A percentile compares a stretch with the other conserved stretches of the same genome.
These are phyloP conservation scores for Nyctibius grandis DNA, from an alignment of 2,797 vertebrate species.

Conservation along the genomic window DNA sequence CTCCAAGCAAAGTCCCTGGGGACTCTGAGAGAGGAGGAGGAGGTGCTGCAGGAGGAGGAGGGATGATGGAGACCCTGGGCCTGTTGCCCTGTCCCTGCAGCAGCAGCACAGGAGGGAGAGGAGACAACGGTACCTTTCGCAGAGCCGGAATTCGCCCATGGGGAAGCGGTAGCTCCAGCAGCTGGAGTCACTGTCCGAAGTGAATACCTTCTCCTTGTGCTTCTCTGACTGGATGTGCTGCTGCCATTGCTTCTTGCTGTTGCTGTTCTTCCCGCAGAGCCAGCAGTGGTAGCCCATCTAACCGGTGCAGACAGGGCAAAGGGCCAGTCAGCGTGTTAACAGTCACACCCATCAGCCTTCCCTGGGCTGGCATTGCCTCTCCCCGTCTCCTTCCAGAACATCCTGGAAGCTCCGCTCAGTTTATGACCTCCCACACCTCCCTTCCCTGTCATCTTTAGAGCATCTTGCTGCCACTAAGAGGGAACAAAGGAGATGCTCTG, in stretches of 20 bases:
- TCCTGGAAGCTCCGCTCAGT: not conserved
- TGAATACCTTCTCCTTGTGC: slow-evolving; percentile 95
- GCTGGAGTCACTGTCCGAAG: slow-evolving; percentile 82
- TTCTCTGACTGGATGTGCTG: slow-evolving; percentile 93
- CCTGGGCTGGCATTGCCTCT: not conserved
- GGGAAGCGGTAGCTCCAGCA: slow-evolving; percentile 92
- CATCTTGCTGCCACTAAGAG: not conserved
- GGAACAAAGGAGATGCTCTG: not conserved
- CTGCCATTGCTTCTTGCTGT: slow-evolving; percentile 97
- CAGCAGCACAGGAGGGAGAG: not conserved
- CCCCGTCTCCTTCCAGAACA: not conserved
- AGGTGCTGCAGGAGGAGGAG: not conserved
- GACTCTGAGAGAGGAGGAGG: not conserved
- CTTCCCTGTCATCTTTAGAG: not conserved
- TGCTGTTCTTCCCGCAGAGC: slow-evolving; percentile 94
- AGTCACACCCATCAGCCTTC: not conserved
- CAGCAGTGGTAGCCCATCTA: slow-evolving; percentile 91
- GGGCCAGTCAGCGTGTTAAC: not conserved
- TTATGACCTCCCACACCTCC: not conserved
- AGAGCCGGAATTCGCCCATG: slow-evolving; percentile 84
- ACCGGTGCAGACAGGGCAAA: not conserved
- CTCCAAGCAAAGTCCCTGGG: not conserved
- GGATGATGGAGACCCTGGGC: not conserved
- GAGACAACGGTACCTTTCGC: slow-evolving; percentile 78
- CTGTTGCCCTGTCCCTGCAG: not conserved